Conservation (phyloP, 2,888 invertebrate genomes). For the Osmoderma eremita region DNA sequence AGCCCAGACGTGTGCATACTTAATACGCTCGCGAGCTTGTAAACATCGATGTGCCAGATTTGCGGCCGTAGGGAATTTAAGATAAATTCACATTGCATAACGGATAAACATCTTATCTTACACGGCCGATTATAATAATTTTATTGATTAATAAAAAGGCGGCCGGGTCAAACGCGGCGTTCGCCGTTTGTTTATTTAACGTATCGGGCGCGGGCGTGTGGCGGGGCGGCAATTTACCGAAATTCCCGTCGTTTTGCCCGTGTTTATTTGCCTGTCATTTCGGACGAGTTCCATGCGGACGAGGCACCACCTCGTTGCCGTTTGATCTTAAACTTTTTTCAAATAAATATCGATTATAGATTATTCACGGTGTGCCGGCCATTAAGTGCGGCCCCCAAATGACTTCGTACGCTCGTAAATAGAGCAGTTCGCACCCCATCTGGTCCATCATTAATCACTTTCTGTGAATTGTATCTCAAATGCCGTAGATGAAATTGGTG, state of each 20-base stretch:
- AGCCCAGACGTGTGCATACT: too few species aligned
- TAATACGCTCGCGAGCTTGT: constrained; percentile 13
- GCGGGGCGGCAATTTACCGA: constrained; percentile 36
- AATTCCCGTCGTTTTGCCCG: constrained; percentile 35
- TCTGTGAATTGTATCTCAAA: too few species aligned
- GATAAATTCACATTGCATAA: constrained; percentile 35
- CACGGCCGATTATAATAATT: constrained; percentile 36
- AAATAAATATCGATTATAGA: constrained; percentile 39
- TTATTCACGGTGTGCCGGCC: constrained; percentile 25
- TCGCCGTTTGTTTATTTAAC: constrained; percentile 36
- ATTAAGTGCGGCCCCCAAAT: constrained; percentile 30
- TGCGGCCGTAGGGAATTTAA: constrained; percentile 28
- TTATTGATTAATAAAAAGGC: constrained; percentile 38
- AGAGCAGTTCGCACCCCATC: constrained; percentile 24
- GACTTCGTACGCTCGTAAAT: constrained; percentile 37
- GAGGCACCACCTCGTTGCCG: constrained; percentile 33
- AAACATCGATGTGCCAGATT: constrained; percentile 35
- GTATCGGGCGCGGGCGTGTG: constrained; percentile 33
- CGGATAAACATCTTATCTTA: constrained; percentile 32
- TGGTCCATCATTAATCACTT: constrained; percentile 26
- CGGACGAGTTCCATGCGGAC: constrained; percentile 38
- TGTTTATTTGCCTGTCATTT: constrained; percentile 42
- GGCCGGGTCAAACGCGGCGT: constrained; percentile 31
- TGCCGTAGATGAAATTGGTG: too few species aligned
- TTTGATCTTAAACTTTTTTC: constrained; percentile 40